phyloP scores from a whole-genome alignment of 2,888 invertebrate species.

The Fabriciana adippe region DNA sequence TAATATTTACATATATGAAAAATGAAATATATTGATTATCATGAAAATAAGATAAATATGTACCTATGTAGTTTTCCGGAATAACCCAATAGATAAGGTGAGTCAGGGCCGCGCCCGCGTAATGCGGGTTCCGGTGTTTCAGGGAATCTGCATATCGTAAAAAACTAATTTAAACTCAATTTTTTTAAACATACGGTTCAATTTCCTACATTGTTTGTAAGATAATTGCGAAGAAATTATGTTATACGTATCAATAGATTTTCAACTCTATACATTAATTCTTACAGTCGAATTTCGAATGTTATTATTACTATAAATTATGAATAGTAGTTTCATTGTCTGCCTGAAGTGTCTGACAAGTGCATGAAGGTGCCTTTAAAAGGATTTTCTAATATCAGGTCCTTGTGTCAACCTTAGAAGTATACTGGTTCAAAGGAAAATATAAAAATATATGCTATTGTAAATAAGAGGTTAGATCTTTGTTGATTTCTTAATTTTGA shows the following conservation, averaged over 20 bases:
- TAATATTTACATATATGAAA: no score
- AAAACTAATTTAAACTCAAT: constrained; percentile 24
- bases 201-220: neutral
- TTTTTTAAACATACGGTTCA: neutral
- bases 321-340: constrained; percentile 29
- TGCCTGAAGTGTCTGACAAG: constrained; percentile 24
- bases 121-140: constrained; percentile 68
- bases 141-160: constrained; percentile 42
- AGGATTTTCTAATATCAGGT: constrained; percentile 17
- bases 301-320: constrained; percentile 12
- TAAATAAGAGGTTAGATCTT: no score
- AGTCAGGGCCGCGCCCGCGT: constrained; percentile 63
- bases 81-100: constrained; percentile 51
- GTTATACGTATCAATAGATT: neutral
- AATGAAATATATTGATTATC: neutral
- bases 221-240: constrained; percentile 16
- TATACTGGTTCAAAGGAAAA: no score
- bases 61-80: constrained; percentile 33
- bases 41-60: neutral
- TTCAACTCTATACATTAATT: neutral
- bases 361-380: constrained; percentile 19
- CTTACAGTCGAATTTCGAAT: constrained; percentile 17
- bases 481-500: no score
- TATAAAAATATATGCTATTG: no score
- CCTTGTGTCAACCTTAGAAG: neutral